phyloP scores from a whole-genome alignment of 2,113 vertebrate genomes.

The Megaptera novaeangliae region DNA sequence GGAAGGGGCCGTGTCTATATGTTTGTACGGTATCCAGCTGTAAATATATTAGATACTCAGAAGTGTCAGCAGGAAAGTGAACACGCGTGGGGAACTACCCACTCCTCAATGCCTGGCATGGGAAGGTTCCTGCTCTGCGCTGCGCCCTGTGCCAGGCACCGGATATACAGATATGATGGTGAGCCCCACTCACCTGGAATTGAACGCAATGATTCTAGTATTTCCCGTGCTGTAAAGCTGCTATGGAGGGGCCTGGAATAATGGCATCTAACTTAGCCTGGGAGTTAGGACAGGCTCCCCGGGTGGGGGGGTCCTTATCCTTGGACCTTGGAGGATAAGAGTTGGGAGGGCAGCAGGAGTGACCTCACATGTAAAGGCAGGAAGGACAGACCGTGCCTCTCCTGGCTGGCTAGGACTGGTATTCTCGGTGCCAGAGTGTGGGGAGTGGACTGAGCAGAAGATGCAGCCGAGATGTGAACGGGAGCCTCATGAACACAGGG shows the following conservation, averaged over 20 bases:
- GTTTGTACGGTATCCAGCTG: neutral
- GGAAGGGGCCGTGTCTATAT: neutral
- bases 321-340: neutral
- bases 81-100: neutral
- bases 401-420: neutral
- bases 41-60: neutral
- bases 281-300: neutral
- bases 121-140: neutral
- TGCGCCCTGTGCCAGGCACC: neutral
- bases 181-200: neutral
- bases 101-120: neutral
- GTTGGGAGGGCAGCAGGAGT: neutral
- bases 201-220: neutral
- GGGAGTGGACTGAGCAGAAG: neutral
- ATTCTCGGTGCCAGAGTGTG: no score
- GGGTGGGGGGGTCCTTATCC: neutral
- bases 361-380: neutral
- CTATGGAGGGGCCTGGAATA: neutral
- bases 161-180: neutral
- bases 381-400: neutral
- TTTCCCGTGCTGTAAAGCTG: neutral
- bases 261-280: neutral
- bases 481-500: fast-evolving
- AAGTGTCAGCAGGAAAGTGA: neutral
- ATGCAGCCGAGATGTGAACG: neutral